Evolutionary conservation across 1,140 invertebrate genomes (phyloP).

Genomic region (Neotoxoptera formosana): DNA sequence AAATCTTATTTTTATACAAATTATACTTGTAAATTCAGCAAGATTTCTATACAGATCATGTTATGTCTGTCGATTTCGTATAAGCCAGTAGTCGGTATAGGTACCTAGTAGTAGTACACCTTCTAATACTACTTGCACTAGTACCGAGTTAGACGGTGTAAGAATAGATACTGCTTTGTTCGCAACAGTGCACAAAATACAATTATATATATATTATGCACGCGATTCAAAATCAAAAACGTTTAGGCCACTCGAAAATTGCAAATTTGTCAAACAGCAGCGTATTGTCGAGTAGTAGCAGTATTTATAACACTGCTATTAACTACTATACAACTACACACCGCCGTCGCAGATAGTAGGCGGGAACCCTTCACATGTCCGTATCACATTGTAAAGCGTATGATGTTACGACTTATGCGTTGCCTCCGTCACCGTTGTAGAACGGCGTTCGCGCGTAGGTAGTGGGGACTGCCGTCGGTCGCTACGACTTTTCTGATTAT

Average conservation of each 20-base stretch:
- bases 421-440: neutral
- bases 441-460: neutral
- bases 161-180: neutral
- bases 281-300: neutral
- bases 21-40: no score
- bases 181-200: neutral
- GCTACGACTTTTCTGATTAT: constrained; percentile 53
- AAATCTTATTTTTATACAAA: neutral
- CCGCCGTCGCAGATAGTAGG: neutral
- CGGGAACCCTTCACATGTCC: constrained; percentile 11
- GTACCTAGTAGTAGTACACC: no score
- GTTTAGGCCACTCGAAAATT: neutral
- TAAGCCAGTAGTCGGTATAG: no score
- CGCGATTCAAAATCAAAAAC: neutral
- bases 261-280: neutral
- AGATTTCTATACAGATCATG: no score
- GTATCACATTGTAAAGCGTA: neutral
- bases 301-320: no score
- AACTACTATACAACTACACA: no score
- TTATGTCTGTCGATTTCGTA: no score
- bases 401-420: neutral
- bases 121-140: neutral
- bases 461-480: constrained; percentile 10
- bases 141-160: neutral
- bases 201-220: no score